These are phyloP conservation scores for Sarcophaga rosellei DNA, from an alignment of 2,888 invertebrate species.

Conservation along the genomic window DNA sequence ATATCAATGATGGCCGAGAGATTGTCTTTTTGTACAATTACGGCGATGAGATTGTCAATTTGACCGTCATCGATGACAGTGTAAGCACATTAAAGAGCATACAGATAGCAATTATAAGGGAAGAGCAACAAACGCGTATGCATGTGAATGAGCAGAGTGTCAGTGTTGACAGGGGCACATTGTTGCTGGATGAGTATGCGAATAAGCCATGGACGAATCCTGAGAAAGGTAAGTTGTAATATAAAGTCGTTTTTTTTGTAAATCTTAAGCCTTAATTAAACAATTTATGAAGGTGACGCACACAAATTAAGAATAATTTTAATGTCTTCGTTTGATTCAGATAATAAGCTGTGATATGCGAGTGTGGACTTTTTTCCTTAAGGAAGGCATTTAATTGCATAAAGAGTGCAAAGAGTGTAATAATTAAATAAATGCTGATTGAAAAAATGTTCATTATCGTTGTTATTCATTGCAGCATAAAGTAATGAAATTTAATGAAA, in stretches of 20 bases:
- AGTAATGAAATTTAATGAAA: not conserved
- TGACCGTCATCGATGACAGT: slow-evolving; percentile 88
- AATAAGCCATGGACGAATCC: slow-evolving; percentile 94
- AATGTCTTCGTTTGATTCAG: not conserved
- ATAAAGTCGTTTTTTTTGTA: not conserved
- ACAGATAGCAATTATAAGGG: slow-evolving; percentile 92
- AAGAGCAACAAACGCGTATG: slow-evolving; percentile 87
- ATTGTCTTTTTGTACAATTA: slow-evolving; percentile 93
- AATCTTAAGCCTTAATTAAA: not conserved
- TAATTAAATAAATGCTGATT: not conserved
- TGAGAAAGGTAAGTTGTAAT: slow-evolving; percentile 84
- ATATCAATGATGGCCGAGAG: slow-evolving; percentile 89
- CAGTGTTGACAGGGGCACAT: slow-evolving; percentile 86
- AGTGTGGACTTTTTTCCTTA: not conserved
- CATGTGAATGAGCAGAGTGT: slow-evolving; percentile 91
- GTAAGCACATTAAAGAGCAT: slow-evolving; percentile 92
- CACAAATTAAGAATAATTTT: not conserved
- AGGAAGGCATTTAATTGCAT: not conserved
- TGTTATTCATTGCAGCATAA: too few species aligned
- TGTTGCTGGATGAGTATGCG: slow-evolving; percentile 88
- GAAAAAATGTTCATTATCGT: not conserved
- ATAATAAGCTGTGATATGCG: not conserved
- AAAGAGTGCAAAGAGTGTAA: not conserved
- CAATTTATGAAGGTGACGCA: not conserved
- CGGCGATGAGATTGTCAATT: slow-evolving; percentile 89